Percentiles rank a stretch among this genome's conserved stretches.
These are phyloP conservation scores for Periparus ater DNA, from an alignment of 2,797 vertebrate genomes.

Conservation along the genomic window DNA sequence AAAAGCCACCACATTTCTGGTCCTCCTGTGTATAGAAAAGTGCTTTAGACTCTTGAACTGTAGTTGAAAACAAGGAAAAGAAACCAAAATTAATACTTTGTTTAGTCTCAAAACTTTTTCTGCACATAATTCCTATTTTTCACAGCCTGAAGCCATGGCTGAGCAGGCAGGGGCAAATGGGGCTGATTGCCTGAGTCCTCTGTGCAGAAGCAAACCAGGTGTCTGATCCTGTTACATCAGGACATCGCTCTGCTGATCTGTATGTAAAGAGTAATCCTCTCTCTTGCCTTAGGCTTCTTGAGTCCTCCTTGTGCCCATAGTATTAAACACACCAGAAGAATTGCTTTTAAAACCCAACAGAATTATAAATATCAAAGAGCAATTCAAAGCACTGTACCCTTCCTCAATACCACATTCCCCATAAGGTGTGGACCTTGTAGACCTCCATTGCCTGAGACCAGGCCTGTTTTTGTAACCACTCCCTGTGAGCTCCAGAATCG, in stretches of 20 bases:
- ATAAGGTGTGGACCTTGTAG: background rate
- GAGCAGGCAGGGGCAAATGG: background rate
- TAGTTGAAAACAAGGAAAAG: background rate
- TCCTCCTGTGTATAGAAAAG: background rate
- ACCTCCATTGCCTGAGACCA: fast-evolving
- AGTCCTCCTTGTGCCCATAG: background rate
- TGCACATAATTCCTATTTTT: background rate
- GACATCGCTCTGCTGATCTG: background rate
- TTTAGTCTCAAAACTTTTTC: background rate
- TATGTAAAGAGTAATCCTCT: background rate
- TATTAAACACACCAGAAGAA: background rate
- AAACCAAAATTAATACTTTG: background rate
- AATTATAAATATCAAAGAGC: background rate
- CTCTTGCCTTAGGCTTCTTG: background rate
- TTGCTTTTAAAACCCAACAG: background rate
- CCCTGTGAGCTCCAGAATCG: background rate
- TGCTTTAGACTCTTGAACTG: background rate
- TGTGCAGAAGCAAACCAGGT: background rate
- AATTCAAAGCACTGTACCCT: background rate
- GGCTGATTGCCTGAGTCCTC: background rate
- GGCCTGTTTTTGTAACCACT: background rate
- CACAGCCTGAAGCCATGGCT: background rate
- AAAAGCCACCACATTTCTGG: background rate
- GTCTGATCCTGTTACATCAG: constrained; percentile 15
- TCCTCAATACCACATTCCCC: background rate